Evolutionary conservation across 2,888 invertebrate species (phyloP).

Genomic region (Nezara viridula): DNA sequence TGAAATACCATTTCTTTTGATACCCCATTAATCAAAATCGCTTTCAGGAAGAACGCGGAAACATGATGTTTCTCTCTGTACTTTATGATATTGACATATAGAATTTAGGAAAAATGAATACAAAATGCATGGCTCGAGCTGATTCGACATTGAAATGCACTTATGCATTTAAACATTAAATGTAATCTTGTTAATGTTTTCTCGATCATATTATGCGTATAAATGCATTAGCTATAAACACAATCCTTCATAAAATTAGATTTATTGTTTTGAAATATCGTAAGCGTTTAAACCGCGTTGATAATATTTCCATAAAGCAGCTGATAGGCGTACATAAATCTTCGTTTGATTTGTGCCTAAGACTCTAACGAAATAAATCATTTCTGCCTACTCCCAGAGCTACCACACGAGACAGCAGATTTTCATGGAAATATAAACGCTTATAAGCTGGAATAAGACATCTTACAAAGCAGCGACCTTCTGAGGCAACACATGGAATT

Average conservation of each 20-base stretch:
- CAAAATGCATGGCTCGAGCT: too few species aligned
- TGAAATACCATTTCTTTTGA: too few species aligned
- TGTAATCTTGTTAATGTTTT: too few species aligned
- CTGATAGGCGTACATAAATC: neutral
- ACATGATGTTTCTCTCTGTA: too few species aligned
- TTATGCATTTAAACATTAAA: too few species aligned
- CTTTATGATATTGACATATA: too few species aligned
- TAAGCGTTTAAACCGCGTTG: neutral
- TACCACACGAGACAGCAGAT: neutral
- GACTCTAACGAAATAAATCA: neutral
- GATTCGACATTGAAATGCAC: too few species aligned
- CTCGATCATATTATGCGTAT: too few species aligned
- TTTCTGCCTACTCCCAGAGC: neutral
- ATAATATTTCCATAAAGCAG: neutral
- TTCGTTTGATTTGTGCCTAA: neutral
- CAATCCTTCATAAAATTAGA: neutral
- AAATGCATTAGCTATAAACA: neutral
- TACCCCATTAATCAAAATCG: too few species aligned
- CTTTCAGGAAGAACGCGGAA: too few species aligned
- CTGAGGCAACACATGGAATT: neutral
- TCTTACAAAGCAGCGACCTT: neutral
- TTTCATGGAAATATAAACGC: conserved; percentile 3
- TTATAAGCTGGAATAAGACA: neutral
- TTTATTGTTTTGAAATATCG: neutral
- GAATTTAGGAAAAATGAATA: too few species aligned